phyloP scores from a whole-genome alignment of 2,888 invertebrate species.

The Zelleria hepariella region DNA sequence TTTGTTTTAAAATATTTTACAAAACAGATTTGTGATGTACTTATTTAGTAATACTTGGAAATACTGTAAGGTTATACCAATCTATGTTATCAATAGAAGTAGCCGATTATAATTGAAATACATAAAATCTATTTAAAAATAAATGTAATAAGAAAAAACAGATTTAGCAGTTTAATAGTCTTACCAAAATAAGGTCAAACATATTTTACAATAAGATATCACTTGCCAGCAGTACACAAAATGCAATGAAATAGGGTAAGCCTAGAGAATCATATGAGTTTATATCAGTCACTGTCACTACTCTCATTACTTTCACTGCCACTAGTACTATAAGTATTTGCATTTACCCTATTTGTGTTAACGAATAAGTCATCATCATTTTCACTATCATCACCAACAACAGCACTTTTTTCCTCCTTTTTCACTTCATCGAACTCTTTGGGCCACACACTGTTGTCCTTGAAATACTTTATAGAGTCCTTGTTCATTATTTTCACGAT shows the following conservation, averaged over 20 bases:
- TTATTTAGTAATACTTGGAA: too few species aligned
- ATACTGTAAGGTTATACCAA: too few species aligned
- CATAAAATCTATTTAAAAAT: too few species aligned
- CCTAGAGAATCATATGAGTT: not conserved
- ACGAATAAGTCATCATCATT: slow-evolving; percentile 68
- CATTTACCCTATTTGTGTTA: slow-evolving; percentile 71
- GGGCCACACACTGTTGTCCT: slow-evolving; percentile 67
- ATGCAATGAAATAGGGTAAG: not conserved
- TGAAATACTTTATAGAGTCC: slow-evolving; percentile 77
- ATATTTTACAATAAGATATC: not conserved
- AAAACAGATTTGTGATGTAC: too few species aligned
- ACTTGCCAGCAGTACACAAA: not conserved
- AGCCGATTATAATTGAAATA: too few species aligned
- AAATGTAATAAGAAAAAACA: not conserved
- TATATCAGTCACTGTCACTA: slow-evolving; percentile 16
- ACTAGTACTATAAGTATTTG: slow-evolving; percentile 30
- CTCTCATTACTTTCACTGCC: slow-evolving; percentile 27
- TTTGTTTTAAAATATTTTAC: too few species aligned
- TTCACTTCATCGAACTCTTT: slow-evolving; percentile 46
- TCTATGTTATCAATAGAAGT: too few species aligned
- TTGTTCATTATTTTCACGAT: slow-evolving; percentile 82
- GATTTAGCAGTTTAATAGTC: not conserved
- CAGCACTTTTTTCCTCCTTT: slow-evolving; percentile 23
- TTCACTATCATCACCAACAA: slow-evolving; percentile 23
- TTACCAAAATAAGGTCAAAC: not conserved